Evolutionary conservation across 2,797 vertebrate genomes (phyloP), one percentile per base, ranked within the genome.

Genomic region (Sebastolobus altivelis): DNA sequence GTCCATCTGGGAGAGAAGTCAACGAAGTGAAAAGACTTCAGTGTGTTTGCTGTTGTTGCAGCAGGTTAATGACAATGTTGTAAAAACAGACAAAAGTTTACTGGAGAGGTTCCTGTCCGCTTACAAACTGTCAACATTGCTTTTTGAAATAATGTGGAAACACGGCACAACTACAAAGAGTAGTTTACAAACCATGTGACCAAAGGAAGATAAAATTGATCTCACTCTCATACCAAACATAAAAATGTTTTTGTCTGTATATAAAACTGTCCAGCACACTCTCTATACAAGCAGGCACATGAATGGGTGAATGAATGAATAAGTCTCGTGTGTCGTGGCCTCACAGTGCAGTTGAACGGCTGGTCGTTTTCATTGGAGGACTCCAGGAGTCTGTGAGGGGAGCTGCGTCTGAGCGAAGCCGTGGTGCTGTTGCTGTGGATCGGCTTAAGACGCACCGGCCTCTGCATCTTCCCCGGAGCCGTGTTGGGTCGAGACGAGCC

Each of bases 401-500:
- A 90, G 73, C 89, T 80, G 91, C 92, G 96, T 54, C 94, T 91
- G 58, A 82, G 69, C 16, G 93, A 88, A 4, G 91, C 92, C 1
- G 79, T 76, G 20, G 90, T 91, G 89, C 90, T 87, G 89, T 84
- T 87, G 14, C 88, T 84, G 12, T 72, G 91, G 61, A 97, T 94
- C 0, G 97, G 97, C 81, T 96, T 96, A 55, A 98, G 95, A 29
- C 93, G 95, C 73, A 93, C 85, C 0, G 95, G 97, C 49, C 94
- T 95, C 81, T 97, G 97, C 87, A 92, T 88, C 37, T 95, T 96
- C 80, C 96, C 97, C 0, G 97, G 97, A 55, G 97, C 97, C 0
- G 97, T 98, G 75, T 94, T 97, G 43, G 97, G 97, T 37, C 96
- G 91, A 60, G 96, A 94, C 1, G 93, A 96, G 46, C 92, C 84